Evolutionary conservation across 2,797 vertebrate genomes (phyloP).

Genomic region (Brachymystax lenok): DNA sequence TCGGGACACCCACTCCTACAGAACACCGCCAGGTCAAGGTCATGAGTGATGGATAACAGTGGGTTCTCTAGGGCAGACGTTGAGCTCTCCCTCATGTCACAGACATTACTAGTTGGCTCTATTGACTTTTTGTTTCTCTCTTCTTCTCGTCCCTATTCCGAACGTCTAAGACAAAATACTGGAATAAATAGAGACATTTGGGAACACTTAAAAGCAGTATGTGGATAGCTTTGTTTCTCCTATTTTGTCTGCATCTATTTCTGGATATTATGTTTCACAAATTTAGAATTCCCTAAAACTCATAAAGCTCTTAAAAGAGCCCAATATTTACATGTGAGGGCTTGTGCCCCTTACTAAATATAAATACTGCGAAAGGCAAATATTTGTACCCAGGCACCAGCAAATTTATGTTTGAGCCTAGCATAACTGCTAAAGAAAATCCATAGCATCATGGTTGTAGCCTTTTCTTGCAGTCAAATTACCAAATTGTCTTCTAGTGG

Average conservation of each 20-base stretch:
- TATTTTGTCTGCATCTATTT: not conserved
- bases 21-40: not conserved
- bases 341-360: not conserved
- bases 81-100: not conserved
- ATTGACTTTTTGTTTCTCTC: not conserved
- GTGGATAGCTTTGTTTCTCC: not conserved
- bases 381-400: not conserved
- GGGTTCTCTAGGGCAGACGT: not conserved
- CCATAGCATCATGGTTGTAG: constrained; percentile 34
- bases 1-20: not conserved
- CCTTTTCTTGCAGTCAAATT: not conserved
- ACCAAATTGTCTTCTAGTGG: no score
- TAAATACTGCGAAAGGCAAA: not conserved
- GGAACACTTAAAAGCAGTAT: not conserved
- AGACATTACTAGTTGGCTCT: constrained; percentile 1
- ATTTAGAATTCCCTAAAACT: not conserved
- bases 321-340: not conserved
- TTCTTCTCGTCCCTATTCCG: not conserved
- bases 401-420: not conserved
- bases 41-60: constrained; percentile 1
- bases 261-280: not conserved
- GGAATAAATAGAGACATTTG: not conserved
- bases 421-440: constrained; percentile 29
- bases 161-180: not conserved
- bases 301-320: not conserved